Evolutionary conservation across 2,113 vertebrate species (phyloP).

Genomic region (Spermophilus dauricus): DNA sequence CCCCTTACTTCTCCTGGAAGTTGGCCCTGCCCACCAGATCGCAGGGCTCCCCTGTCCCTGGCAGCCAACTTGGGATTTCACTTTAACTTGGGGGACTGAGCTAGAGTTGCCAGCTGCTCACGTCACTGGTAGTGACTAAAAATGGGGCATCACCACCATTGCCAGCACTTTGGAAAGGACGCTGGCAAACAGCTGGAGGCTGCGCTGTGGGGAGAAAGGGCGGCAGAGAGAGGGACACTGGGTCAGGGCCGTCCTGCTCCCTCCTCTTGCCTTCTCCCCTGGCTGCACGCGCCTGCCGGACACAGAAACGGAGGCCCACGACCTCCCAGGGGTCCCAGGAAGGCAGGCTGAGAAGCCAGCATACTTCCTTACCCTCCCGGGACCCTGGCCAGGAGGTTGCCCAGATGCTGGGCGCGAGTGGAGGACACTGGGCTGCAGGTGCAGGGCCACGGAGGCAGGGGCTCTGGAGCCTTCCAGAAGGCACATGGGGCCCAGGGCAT

Average conservation of each 20-base stretch:
- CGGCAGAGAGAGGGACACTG: fast-evolving
- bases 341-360: background rate
- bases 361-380: slow-evolving; percentile 6
- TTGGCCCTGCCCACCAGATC: background rate
- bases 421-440: background rate
- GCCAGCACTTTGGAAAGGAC: background rate
- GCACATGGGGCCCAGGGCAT: background rate
- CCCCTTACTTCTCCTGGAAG: background rate
- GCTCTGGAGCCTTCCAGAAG: background rate
- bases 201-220: fast-evolving
- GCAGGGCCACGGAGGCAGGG: fast-evolving
- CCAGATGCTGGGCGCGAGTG: background rate
- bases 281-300: background rate
- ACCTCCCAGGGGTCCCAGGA: background rate
- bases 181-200: background rate
- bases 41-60: background rate
- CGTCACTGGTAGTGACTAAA: background rate
- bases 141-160: background rate
- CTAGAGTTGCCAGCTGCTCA: background rate
- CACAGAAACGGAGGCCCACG: background rate
- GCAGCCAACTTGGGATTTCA: background rate
- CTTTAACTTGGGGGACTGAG: background rate
- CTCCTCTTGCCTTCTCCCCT: background rate
- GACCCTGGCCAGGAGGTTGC: background rate
- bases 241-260: no score